Base-by-base conservation (phyloP, 2,797 vertebrate genomes). In the Chiroxiphia lanceolata region DNA sequence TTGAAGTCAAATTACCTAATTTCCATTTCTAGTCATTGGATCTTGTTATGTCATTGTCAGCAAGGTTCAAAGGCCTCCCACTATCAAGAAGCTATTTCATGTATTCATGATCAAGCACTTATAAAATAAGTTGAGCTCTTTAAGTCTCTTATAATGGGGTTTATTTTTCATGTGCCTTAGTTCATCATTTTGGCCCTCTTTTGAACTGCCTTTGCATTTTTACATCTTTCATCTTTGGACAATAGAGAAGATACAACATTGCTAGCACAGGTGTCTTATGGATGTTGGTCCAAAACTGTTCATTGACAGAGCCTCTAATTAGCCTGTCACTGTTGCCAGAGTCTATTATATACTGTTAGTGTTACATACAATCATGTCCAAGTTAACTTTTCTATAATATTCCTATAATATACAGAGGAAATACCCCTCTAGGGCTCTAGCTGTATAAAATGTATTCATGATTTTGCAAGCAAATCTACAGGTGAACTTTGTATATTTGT, bases 11-110 rank as follows among this genome's bases (percentile, higher is more conserved):
- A 42, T 83, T 70, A 65, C 78, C 63, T 90, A 29, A 95, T 97
- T 92, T 95, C 51, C 67, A 90, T 87, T 95, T 92, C 77, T 36
- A 89, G 86, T 72, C 51, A 76, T 38, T 90, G 90, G 59, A 67
- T 92, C 92, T 92, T 9, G 10, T 94, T 95, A 93, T 95, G 83
- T 74, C 86, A 93, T 90, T 96, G 90, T 93, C 90, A 93, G 63
- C 67, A 89, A 94, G 75, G 86, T 94, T 95, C 90, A 95, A 95
- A 97, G 71, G 68, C 92, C 93, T 95, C 88, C 68, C 56, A 57
- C 56, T 92, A 75, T 71, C 67, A 92, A 90, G 71, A 82, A 90
- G 10, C 19, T 85, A 91, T 86, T 95, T 95, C 72, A 94, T 72
- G 34, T 88, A 72, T 78, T 94, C 40, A 27, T 86, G 94, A 93